Percentiles rank a stretch among this genome's conserved stretches.
Evolutionary conservation across 1,140 invertebrate genomes (phyloP).

Genomic region (Glomeris maerens): DNA sequence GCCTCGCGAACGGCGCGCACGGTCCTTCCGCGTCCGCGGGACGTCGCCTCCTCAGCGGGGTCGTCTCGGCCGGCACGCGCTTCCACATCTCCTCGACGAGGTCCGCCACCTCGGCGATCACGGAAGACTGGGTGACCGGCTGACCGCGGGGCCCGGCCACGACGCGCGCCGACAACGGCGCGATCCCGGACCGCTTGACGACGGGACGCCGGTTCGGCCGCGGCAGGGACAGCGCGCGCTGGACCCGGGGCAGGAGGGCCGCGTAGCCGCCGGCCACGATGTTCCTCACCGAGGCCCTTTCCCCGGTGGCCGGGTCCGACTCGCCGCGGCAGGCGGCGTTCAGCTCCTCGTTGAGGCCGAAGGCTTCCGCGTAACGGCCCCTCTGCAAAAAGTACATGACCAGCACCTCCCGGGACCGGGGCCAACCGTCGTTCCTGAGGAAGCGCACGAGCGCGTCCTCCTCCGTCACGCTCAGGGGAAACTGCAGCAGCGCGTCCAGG

Average conservation of each 20-base stretch:
- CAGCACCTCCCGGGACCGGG: slow-evolving; percentile 33
- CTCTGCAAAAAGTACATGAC: slow-evolving; percentile 36
- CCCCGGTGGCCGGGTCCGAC: slow-evolving; percentile 6
- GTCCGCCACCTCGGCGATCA: background rate
- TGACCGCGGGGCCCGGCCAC: background rate
- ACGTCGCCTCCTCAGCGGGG: background rate
- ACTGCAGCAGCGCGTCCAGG: slow-evolving; percentile 38
- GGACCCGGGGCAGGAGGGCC: slow-evolving; percentile 24
- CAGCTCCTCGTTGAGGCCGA: slow-evolving; percentile 4
- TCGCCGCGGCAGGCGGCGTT: slow-evolving; percentile 1
- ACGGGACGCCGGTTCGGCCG: too few relatives aligned
- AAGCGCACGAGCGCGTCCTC: slow-evolving; percentile 40
- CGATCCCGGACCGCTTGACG: background rate
- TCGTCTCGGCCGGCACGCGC: background rate
- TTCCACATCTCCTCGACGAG: background rate
- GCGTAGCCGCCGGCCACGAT: slow-evolving; percentile 30
- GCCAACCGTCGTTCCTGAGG: slow-evolving; percentile 33
- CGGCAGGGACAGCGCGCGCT: slow-evolving; percentile 13
- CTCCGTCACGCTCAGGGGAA: slow-evolving; percentile 38
- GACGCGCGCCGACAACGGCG: background rate
- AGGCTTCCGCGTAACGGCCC: slow-evolving; percentile 30
- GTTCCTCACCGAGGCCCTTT: slow-evolving; percentile 27
- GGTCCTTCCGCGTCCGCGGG: too few relatives aligned
- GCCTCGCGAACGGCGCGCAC: too few relatives aligned
- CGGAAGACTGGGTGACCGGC: background rate